These are phyloP conservation scores for Masnerella sp. DNA, from an alignment of 2,888 invertebrate species.

Conservation along the genomic window DNA sequence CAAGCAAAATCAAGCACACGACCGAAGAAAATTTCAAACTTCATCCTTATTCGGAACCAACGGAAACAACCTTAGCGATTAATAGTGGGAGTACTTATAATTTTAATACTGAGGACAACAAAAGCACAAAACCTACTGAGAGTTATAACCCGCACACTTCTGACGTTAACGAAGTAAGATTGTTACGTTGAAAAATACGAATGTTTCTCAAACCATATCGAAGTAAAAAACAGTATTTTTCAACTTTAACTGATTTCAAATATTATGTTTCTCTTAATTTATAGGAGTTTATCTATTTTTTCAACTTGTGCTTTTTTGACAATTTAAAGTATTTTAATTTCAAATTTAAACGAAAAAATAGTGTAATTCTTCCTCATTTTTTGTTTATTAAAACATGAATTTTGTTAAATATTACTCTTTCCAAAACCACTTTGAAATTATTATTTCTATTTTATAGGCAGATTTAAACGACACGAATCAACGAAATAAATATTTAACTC, in stretches of 20 bases:
- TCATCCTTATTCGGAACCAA: conserved; percentile 60
- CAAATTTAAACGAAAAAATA: too few relatives aligned
- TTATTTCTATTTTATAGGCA: conserved; percentile 9
- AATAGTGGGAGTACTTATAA: conserved; percentile 19
- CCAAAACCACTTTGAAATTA: too few relatives aligned
- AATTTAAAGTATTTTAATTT: too few relatives aligned
- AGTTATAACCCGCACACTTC: conserved; percentile 22
- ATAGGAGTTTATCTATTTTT: too few relatives aligned
- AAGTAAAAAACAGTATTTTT: neutral
- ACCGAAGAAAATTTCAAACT: conserved; percentile 66
- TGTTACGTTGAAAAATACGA: neutral
- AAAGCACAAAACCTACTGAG: conserved; percentile 22
- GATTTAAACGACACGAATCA: conserved; percentile 72
- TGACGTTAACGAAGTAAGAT: conserved; percentile 38
- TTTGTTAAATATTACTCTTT: too few relatives aligned
- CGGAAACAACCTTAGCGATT: conserved; percentile 25
- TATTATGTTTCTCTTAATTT: too few relatives aligned
- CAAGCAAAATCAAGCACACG: conserved; percentile 79
- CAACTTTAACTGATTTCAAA: too few relatives aligned
- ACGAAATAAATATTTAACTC: conserved; percentile 74
- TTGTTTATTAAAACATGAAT: too few relatives aligned
- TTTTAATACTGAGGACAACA: conserved; percentile 23
- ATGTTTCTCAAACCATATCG: neutral
- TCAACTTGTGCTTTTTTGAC: too few relatives aligned
- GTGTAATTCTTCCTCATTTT: too few relatives aligned